Evolutionary conservation across 1,140 invertebrate genomes (phyloP).

Genomic region (Latrodectus geometricus): DNA sequence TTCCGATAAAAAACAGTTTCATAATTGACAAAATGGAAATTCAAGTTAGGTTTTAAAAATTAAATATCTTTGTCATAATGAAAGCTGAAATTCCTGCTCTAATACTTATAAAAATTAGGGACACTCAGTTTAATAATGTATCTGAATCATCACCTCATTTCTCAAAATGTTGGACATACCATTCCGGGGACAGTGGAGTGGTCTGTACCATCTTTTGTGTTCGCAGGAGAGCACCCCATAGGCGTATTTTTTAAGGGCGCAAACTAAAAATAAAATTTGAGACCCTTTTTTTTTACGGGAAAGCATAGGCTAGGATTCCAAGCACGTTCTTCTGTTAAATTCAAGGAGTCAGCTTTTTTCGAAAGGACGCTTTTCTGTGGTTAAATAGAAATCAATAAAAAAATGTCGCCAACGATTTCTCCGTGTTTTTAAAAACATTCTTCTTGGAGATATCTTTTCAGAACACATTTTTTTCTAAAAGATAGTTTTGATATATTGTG

Average conservation of each 20-base stretch:
- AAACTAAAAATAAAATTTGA: neutral
- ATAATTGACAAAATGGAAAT: too few relatives aligned
- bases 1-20: too few relatives aligned
- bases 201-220: neutral
- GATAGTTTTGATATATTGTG: too few relatives aligned
- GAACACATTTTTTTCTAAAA: too few relatives aligned
- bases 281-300: neutral
- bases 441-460: neutral
- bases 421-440: neutral
- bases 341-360: slow-evolving; percentile 53
- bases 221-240: neutral
- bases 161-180: too few relatives aligned
- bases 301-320: slow-evolving; percentile 7
- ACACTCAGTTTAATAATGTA: too few relatives aligned
- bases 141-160: too few relatives aligned
- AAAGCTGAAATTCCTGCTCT: too few relatives aligned
- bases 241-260: neutral
- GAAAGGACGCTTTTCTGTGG: slow-evolving; percentile 31
- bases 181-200: neutral
- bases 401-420: neutral
- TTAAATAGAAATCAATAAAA: slow-evolving; percentile 51
- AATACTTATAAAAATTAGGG: too few relatives aligned
- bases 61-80: too few relatives aligned
- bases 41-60: too few relatives aligned
- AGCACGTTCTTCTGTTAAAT: slow-evolving; percentile 52